A percentile compares a stretch with the other conserved stretches of the same genome.
Evolutionary conservation across 1,140 invertebrate species (phyloP).

Genomic region (Drosophila persimilis): DNA sequence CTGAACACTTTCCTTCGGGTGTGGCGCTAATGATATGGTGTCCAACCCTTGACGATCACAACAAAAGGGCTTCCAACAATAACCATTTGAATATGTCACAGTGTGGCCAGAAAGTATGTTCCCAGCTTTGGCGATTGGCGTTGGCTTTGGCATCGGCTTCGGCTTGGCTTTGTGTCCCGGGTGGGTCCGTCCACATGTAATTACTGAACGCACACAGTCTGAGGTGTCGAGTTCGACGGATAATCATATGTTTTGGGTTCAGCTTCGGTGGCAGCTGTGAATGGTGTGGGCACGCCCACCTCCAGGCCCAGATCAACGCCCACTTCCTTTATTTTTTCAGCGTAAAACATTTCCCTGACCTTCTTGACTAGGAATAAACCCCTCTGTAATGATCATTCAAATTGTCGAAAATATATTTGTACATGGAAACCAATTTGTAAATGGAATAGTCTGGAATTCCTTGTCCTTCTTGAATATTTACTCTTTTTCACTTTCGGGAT

Average conservation of each 20-base stretch:
- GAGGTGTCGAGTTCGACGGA: conserved; percentile 76
- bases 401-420: too few relatives aligned
- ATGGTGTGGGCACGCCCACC: conserved; percentile 32
- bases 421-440: too few relatives aligned
- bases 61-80: conserved; percentile 59
- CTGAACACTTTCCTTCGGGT: conserved; percentile 69
- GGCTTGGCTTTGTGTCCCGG: conserved; percentile 58
- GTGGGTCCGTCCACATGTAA: conserved; percentile 41
- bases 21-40: conserved; percentile 80
- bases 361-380: background rate
- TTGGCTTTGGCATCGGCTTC: conserved; percentile 35
- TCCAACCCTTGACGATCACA: conserved; percentile 37
- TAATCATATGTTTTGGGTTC: conserved; percentile 72
- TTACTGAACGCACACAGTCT: conserved; percentile 52
- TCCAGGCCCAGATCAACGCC: conserved; percentile 42
- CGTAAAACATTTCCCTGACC: conserved; percentile 24
- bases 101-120: conserved; percentile 53
- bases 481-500: too few relatives aligned
- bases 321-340: conserved; percentile 56
- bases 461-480: too few relatives aligned
- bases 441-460: too few relatives aligned
- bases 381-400: too few relatives aligned
- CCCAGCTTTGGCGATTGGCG: conserved; percentile 63
- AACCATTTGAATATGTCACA: conserved; percentile 76
- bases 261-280: conserved; percentile 51